These are phyloP conservation scores for Atlantisia rogersi DNA, from an alignment of 2,113 vertebrate species.

Conservation along the genomic window DNA sequence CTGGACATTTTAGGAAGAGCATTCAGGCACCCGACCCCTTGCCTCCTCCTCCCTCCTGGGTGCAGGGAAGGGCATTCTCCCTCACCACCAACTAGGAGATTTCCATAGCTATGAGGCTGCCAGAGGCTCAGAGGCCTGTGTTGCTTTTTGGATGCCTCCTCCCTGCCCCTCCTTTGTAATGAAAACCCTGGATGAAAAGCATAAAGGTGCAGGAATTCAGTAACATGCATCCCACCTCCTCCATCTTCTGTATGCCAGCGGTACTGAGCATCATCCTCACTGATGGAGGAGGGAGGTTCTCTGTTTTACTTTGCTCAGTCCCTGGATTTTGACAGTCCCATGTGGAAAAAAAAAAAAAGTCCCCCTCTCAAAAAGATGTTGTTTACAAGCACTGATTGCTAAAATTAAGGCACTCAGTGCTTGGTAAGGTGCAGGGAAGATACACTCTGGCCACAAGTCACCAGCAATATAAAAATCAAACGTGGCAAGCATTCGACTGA, in stretches of 20 bases:
- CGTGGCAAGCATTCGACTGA: fast-evolving
- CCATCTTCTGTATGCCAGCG: neutral
- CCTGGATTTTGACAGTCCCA: neutral
- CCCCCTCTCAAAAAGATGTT: neutral
- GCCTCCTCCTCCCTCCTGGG: neutral
- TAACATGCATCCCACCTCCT: neutral
- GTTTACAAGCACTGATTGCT: neutral
- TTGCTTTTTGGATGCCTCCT: neutral
- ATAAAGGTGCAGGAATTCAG: neutral
- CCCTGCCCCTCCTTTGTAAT: neutral
- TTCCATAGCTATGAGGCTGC: neutral
- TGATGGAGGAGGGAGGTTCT: neutral
- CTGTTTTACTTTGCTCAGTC: neutral
- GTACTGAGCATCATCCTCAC: neutral
- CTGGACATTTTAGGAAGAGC: neutral
- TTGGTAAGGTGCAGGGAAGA: neutral
- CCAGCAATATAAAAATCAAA: neutral
- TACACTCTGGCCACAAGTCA: neutral
- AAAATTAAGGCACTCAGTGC: neutral
- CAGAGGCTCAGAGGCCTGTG: fast-evolving
- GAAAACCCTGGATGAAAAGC: neutral
- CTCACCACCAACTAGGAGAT: neutral
- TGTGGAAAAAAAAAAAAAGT: neutral
- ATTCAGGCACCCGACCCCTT: fast-evolving
- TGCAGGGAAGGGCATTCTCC: neutral